These are phyloP conservation scores for Andrena bucephala DNA, from an alignment of 2,888 invertebrate genomes.

Conservation along the genomic window DNA sequence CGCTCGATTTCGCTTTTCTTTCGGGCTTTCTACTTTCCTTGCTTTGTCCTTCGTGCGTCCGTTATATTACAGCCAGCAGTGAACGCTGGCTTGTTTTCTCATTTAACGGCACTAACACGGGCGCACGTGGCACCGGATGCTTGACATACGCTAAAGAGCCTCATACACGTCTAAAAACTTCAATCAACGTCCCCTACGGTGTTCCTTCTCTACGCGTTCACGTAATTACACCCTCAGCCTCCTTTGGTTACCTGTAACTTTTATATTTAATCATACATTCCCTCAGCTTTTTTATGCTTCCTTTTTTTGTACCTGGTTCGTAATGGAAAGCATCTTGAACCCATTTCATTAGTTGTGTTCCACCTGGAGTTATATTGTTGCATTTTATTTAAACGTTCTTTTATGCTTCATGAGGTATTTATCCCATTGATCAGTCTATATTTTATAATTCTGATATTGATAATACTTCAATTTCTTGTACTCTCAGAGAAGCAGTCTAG, in stretches of 20 bases:
- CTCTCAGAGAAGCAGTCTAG: too few relatives aligned
- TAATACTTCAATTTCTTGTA: too few relatives aligned
- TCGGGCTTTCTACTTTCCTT: constrained; percentile 28
- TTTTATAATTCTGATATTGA: too few relatives aligned
- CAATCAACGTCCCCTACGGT: constrained; percentile 16
- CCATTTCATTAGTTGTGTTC: neutral
- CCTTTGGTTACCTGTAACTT: neutral
- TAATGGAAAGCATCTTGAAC: neutral
- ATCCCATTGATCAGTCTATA: too few relatives aligned
- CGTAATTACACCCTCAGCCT: constrained; percentile 25
- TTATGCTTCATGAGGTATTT: too few relatives aligned
- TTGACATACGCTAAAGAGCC: constrained; percentile 18
- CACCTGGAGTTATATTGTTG: too few relatives aligned
- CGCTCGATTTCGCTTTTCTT: constrained; percentile 41
- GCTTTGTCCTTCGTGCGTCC: constrained; percentile 30
- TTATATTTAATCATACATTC: neutral
- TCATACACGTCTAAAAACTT: constrained; percentile 26
- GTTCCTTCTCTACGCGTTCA: neutral
- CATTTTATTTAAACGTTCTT: too few relatives aligned
- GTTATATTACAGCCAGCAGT: constrained; percentile 36
- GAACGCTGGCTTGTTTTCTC: constrained; percentile 36
- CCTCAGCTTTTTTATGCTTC: neutral
- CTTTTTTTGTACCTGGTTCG: neutral
- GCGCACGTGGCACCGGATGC: constrained; percentile 4
- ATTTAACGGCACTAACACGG: constrained; percentile 6